These are phyloP conservation scores for Cerceris ruficornis DNA, from an alignment of 2,888 invertebrate genomes.

Conservation along the genomic window DNA sequence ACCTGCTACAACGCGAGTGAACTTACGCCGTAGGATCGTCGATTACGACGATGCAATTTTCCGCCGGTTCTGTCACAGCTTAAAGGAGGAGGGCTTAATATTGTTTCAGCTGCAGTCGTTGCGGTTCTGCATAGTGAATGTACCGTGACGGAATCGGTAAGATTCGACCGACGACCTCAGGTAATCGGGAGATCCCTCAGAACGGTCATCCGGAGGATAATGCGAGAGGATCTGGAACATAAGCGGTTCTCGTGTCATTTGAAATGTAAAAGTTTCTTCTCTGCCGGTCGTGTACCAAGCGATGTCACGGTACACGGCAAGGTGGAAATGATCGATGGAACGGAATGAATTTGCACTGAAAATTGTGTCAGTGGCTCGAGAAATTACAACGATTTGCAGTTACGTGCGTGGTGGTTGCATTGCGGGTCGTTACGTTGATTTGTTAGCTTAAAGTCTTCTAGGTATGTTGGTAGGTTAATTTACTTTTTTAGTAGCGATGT, in stretches of 20 bases:
- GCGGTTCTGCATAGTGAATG: constrained; percentile 13
- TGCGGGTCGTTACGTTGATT: background rate
- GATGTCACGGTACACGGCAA: background rate
- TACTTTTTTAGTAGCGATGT: too few relatives aligned
- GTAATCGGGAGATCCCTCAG: constrained; percentile 6
- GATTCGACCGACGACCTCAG: constrained; percentile 20
- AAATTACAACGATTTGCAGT: background rate
- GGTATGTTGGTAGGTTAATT: too few relatives aligned
- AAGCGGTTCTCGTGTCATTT: background rate
- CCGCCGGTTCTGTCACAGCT: background rate
- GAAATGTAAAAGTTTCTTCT: constrained; percentile 8
- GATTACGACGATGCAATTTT: constrained; percentile 13
- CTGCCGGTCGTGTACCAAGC: background rate
- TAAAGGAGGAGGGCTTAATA: constrained; percentile 5
- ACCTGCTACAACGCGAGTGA: constrained; percentile 3
- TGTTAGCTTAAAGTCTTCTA: too few relatives aligned
- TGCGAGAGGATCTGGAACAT: constrained; percentile 1
- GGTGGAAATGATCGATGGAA: constrained; percentile 19
- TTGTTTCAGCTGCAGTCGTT: constrained; percentile 9
- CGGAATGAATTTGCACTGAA: constrained; percentile 13
- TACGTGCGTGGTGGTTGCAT: background rate
- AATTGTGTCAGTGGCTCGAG: background rate
- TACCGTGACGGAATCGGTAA: constrained; percentile 29
- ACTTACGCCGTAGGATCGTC: background rate
- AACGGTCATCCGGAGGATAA: background rate